Evolutionary conservation across 2,797 vertebrate species (phyloP).

Genomic region (Premnoplex brunnescens): DNA sequence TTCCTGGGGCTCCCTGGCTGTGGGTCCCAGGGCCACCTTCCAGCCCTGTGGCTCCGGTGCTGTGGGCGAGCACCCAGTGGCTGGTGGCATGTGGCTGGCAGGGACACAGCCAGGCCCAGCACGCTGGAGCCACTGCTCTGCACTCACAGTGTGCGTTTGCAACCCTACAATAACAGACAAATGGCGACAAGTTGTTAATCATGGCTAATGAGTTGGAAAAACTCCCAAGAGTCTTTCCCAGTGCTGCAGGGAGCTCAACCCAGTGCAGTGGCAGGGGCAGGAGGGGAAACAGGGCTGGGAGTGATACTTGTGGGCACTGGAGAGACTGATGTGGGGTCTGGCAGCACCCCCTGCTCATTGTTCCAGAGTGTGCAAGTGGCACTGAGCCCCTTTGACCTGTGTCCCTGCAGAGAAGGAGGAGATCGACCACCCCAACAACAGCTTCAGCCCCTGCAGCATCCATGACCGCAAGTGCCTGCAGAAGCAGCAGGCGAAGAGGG

Average conservation of each 20-base stretch:
- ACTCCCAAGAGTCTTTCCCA: background rate
- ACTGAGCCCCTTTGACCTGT: background rate
- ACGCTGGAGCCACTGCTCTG: background rate
- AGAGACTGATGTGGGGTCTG: fast-evolving
- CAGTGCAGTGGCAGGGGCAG: background rate
- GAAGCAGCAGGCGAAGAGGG: slow-evolving; percentile 85
- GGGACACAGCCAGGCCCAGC: background rate
- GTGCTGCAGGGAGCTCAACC: background rate
- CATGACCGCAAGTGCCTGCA: slow-evolving; percentile 91
- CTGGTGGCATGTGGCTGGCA: background rate
- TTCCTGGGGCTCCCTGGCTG: background rate
- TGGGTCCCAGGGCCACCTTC: background rate
- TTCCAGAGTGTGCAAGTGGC: background rate
- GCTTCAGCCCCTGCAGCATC: slow-evolving; percentile 88
- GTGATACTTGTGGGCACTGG: fast-evolving
- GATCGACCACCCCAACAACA: slow-evolving; percentile 88
- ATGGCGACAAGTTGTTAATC: background rate
- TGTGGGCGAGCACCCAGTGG: fast-evolving
- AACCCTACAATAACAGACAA: background rate
- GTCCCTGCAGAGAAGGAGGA: slow-evolving; percentile 79
- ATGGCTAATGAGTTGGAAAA: background rate
- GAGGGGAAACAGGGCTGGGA: background rate
- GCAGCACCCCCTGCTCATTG: background rate
- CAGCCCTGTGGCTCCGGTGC: fast-evolving
- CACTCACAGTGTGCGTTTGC: fast-evolving